A percentile compares a stretch with the other conserved stretches of the same genome.
These are phyloP conservation scores for Drosophila lacertosa DNA, from an alignment of 1,140 invertebrate species.

Conservation along the genomic window DNA sequence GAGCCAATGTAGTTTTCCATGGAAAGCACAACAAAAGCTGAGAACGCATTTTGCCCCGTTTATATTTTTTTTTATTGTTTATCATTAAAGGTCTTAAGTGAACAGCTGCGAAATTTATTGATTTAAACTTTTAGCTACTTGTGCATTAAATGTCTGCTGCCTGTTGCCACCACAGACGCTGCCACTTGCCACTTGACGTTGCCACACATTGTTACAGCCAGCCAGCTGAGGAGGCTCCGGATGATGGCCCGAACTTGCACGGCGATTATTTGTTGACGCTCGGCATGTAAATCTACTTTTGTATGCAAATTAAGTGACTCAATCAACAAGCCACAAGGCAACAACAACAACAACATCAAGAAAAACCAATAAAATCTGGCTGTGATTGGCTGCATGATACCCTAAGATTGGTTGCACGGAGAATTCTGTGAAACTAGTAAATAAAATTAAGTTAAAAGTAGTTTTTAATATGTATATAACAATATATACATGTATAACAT, in stretches of 20 bases:
- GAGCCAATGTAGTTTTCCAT: slow-evolving; percentile 74
- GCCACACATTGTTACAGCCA: slow-evolving; percentile 65
- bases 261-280: slow-evolving; percentile 33
- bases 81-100: slow-evolving; percentile 39
- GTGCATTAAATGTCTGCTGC: slow-evolving; percentile 26
- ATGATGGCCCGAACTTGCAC: slow-evolving; percentile 1
- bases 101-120: slow-evolving; percentile 68
- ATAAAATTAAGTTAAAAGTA: too few relatives aligned
- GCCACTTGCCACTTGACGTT: slow-evolving; percentile 55
- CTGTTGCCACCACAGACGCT: slow-evolving; percentile 51
- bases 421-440: too few relatives aligned
- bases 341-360: slow-evolving; percentile 9
- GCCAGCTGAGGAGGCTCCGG: neutral
- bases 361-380: neutral
- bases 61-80: slow-evolving; percentile 13
- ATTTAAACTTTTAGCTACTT: slow-evolving; percentile 77
- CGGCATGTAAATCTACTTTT: slow-evolving; percentile 78
- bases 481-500: too few relatives aligned
- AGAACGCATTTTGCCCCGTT: slow-evolving; percentile 30
- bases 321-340: slow-evolving; percentile 54
- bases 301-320: slow-evolving; percentile 81
- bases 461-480: too few relatives aligned
- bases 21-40: slow-evolving; percentile 60
- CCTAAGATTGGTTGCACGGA: too few relatives aligned
- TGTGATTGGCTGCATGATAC: slow-evolving; percentile 1